Conservation (phyloP, 2,113 vertebrate genomes). For the Aythya baeri region DNA sequence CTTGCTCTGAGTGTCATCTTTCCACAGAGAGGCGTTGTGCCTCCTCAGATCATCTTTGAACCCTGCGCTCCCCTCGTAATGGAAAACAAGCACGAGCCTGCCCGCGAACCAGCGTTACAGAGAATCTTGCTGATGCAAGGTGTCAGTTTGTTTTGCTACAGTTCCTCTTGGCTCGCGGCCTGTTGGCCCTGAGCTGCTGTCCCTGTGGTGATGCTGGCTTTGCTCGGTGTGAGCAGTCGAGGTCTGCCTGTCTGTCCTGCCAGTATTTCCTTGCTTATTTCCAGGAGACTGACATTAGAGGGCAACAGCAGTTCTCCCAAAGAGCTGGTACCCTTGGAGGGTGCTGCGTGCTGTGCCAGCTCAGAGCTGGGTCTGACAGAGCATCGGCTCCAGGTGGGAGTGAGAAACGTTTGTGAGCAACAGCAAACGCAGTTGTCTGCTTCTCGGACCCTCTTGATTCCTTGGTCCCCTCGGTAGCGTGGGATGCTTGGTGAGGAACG, state of each 20-base stretch:
- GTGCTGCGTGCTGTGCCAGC: neutral
- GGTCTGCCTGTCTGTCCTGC: neutral
- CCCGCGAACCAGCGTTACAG: neutral
- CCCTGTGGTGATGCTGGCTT: neutral
- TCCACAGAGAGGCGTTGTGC: neutral
- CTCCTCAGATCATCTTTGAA: neutral
- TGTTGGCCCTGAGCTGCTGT: neutral
- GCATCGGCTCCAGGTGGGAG: neutral
- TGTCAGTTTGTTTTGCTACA: neutral
- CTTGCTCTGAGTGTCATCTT: neutral
- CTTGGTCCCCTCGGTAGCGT: neutral
- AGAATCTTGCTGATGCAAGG: neutral
- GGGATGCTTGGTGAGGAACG: neutral
- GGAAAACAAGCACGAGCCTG: neutral
- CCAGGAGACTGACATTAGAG: neutral
- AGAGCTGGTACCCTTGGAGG: neutral
- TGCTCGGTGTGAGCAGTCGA: neutral
- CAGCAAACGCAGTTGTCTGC: neutral
- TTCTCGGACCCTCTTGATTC: neutral
- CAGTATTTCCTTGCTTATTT: neutral
- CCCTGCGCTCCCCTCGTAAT: neutral
- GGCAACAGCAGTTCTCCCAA: neutral
- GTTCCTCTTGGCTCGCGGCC: constrained; percentile 18
- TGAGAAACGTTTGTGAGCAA: neutral
- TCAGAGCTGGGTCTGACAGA: neutral